These are phyloP conservation scores for Bombus sibiricus DNA, from an alignment of 1,140 invertebrate genomes.

Conservation along the genomic window DNA sequence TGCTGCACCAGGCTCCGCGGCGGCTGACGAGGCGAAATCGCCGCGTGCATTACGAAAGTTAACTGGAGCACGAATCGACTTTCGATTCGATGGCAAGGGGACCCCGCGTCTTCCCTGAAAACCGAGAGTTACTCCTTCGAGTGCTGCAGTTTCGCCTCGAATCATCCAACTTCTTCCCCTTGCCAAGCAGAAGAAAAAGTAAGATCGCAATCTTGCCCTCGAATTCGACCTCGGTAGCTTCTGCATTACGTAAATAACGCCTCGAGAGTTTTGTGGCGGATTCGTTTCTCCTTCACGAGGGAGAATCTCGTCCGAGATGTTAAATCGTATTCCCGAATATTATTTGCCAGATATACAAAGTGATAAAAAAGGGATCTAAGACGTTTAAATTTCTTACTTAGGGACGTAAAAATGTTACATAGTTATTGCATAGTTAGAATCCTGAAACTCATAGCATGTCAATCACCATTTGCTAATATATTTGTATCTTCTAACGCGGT, in stretches of 20 bases:
- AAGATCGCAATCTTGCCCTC: conserved; percentile 2
- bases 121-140: conserved; percentile 37
- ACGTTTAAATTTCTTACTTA: too few species aligned
- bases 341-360: too few species aligned
- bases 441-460: too few species aligned
- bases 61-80: conserved; percentile 71
- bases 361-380: too few species aligned
- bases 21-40: conserved; percentile 61
- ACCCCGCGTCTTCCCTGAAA: conserved; percentile 21
- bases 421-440: too few species aligned
- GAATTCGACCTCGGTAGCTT: not conserved
- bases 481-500: too few species aligned
- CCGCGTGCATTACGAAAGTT: conserved; percentile 66
- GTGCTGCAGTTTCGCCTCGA: not conserved
- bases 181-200: not conserved
- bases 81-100: conserved; percentile 60
- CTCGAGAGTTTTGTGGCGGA: not conserved
- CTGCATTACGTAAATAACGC: conserved; percentile 9
- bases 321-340: not conserved
- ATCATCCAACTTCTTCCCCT: not conserved
- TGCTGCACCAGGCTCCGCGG: conserved; percentile 33
- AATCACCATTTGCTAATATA: too few species aligned
- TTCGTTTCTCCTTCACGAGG: not conserved
- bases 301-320: not conserved
- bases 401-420: too few species aligned